Conservation (phyloP, 2,113 vertebrate genomes). For the Bos taurus region ARS-UCD2.0 NC_037346.1:27464501-27465000, state of each 20-base stretch:
- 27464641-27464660: not conserved
- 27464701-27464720: not conserved
- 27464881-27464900: constrained; percentile 89
- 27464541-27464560: not conserved
- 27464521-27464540: not conserved
- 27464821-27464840: constrained; percentile 85
- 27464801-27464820: constrained; percentile 86
- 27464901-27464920: constrained; percentile 85
- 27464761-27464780: constrained; percentile 84
- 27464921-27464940: not conserved
- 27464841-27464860: constrained; percentile 84
- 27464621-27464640: not conserved
- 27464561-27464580: not conserved
- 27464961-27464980: not conserved
- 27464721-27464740: not conserved
- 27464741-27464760: constrained; percentile 85
- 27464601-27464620: not conserved
- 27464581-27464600: not conserved
- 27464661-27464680: not conserved
- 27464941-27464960: not conserved
- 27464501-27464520: not conserved
- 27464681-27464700: not conserved
- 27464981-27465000: too few species aligned
- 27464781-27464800: constrained; percentile 83
- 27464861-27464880: constrained; percentile 85